Conservation (phyloP, 2,113 vertebrate genomes). For the Boleophthalmus pectinirostris region DNA sequence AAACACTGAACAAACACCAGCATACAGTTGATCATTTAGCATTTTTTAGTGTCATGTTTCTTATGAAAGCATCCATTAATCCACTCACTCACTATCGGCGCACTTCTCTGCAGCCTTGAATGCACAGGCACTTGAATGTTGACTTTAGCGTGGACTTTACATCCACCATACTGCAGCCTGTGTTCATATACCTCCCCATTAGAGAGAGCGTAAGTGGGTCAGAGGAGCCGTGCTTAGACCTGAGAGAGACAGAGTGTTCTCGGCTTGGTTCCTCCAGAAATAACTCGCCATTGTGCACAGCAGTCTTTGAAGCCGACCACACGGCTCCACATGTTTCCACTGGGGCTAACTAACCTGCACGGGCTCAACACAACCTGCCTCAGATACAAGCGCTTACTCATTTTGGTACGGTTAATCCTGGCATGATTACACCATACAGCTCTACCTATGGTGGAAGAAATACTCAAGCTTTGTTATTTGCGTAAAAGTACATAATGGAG, state of each 20-base stretch:
- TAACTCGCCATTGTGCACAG: conserved; percentile 60
- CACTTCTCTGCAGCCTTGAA: neutral
- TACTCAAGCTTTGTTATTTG: too few species aligned
- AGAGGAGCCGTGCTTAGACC: conserved; percentile 41
- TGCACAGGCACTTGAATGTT: neutral
- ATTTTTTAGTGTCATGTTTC: too few species aligned
- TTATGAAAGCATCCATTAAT: neutral
- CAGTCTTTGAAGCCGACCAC: conserved; percentile 51
- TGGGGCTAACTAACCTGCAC: neutral
- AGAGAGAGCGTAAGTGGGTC: conserved; percentile 4
- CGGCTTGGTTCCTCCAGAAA: conserved; percentile 63
- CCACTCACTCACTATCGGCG: neutral
- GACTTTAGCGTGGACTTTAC: neutral
- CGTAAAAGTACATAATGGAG: too few species aligned
- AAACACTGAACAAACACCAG: too few species aligned
- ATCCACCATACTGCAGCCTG: neutral
- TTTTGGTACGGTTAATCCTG: neutral
- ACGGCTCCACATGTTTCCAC: conserved; percentile 19
- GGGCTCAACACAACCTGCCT: neutral
- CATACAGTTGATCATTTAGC: too few species aligned
- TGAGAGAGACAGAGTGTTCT: conserved; percentile 20
- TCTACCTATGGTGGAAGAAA: too few species aligned
- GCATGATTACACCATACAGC: too few species aligned
- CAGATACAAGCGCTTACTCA: too few species aligned
- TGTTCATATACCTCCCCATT: neutral